phyloP scores from a whole-genome alignment of 2,797 vertebrate species.

The Rhinella marina region DNA sequence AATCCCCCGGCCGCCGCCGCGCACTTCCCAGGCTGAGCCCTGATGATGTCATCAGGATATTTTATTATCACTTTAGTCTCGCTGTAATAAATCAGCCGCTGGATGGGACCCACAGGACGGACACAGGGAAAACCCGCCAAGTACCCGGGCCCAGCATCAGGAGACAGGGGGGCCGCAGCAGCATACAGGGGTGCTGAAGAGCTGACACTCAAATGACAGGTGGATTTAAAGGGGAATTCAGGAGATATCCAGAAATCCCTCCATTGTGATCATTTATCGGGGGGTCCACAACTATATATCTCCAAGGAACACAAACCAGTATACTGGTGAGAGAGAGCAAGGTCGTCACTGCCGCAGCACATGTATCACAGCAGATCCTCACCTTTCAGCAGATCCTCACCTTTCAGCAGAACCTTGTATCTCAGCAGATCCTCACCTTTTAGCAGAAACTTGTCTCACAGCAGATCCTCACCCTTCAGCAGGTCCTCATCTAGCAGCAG shows the following conservation, averaged over 20 bases:
- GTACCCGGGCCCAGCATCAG: neutral
- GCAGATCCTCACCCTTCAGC: neutral
- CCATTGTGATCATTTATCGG: no score
- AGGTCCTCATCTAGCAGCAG: neutral
- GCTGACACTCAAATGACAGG: no score
- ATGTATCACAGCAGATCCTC: neutral
- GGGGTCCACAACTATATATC: no score
- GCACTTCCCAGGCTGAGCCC: neutral
- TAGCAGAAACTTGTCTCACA: no score
- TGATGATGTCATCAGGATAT: slow-evolving; percentile 7
- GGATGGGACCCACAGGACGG: neutral
- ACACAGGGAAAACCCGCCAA: neutral
- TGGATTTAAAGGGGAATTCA: no score
- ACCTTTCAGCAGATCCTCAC: neutral
- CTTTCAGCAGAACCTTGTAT: no score
- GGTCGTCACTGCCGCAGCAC: neutral
- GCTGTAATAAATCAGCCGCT: slow-evolving; percentile 3
- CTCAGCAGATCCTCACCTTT: neutral
- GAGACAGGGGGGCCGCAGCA: no score
- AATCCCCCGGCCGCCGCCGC: slow-evolving; percentile 10
- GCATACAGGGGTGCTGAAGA: no score
- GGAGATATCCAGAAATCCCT: no score
- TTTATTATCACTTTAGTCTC: slow-evolving; percentile 16
- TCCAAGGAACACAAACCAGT: no score
- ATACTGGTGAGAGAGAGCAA: no score